Evolutionary conservation across 2,113 vertebrate genomes (phyloP).

Genomic region (Meleagris gallopavo): DNA sequence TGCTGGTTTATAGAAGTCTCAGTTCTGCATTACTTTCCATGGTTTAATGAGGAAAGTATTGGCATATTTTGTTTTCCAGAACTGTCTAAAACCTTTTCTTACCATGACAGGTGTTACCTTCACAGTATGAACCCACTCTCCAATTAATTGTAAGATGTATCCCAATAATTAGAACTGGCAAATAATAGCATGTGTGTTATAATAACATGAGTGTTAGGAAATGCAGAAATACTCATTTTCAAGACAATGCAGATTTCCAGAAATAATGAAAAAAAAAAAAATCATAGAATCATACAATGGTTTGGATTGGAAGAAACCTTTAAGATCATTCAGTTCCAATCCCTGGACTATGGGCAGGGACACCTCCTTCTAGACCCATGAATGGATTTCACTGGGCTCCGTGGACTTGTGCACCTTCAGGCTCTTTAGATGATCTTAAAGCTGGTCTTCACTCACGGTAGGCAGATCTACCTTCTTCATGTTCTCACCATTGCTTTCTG

Average conservation of each 20-base stretch:
- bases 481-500: too few species aligned
- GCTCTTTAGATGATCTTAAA: too few species aligned
- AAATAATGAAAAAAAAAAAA: not conserved
- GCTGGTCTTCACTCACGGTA: too few species aligned
- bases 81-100: not conserved
- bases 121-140: not conserved
- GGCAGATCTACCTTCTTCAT: too few species aligned
- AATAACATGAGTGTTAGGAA: not conserved
- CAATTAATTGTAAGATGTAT: not conserved
- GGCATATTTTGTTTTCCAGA: not conserved
- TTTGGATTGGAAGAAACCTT: too few species aligned
- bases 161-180: slow-evolving; percentile 3
- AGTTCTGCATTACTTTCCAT: not conserved
- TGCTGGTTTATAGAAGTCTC: not conserved
- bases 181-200: not conserved
- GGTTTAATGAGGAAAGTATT: not conserved
- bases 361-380: too few species aligned
- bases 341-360: too few species aligned
- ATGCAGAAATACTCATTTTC: not conserved
- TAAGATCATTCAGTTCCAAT: too few species aligned
- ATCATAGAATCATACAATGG: too few species aligned
- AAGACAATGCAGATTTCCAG: not conserved
- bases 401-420: too few species aligned
- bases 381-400: too few species aligned
- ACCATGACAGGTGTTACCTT: not conserved